Percentiles rank a stretch among this genome's conserved stretches.
phyloP scores from a whole-genome alignment of 2,113 vertebrate species.

The Caranx ignobilis region DNA sequence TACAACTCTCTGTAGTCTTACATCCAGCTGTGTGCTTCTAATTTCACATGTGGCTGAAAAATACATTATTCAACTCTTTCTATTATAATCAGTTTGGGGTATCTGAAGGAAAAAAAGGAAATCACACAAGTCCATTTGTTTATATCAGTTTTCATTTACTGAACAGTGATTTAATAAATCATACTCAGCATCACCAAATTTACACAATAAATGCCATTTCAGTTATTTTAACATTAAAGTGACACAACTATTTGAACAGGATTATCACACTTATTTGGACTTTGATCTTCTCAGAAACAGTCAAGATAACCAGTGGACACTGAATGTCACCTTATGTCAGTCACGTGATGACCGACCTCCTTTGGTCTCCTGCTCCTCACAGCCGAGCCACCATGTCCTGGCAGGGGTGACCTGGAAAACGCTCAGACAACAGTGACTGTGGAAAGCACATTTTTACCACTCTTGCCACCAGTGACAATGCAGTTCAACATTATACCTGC shows the following conservation, averaged over 20 bases:
- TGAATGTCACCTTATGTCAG: constrained; percentile 66
- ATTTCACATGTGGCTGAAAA: too few relatives aligned
- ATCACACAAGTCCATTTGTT: background rate
- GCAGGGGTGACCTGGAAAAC: constrained; percentile 76
- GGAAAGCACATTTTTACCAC: constrained; percentile 45
- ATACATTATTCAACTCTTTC: too few relatives aligned
- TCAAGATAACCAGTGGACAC: background rate
- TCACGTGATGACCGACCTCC: constrained; percentile 46
- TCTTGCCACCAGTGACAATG: constrained; percentile 42
- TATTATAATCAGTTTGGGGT: too few relatives aligned
- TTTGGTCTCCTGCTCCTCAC: constrained; percentile 35
- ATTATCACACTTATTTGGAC: fast-evolving
- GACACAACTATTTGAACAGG: background rate
- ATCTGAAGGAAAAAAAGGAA: background rate
- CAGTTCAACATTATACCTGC: constrained; percentile 69
- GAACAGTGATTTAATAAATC: background rate
- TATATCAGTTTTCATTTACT: background rate
- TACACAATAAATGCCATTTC: background rate
- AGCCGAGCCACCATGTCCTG: constrained; percentile 46
- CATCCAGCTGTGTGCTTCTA: too few relatives aligned
- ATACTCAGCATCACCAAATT: background rate
- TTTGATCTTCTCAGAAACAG: background rate
- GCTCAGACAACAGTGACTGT: constrained; percentile 80
- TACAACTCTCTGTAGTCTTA: too few relatives aligned
- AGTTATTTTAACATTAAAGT: background rate